Percentiles rank a stretch among this genome's conserved stretches.
Conservation (phyloP, 2,797 vertebrate genomes). For the Mallotus villosus region DNA sequence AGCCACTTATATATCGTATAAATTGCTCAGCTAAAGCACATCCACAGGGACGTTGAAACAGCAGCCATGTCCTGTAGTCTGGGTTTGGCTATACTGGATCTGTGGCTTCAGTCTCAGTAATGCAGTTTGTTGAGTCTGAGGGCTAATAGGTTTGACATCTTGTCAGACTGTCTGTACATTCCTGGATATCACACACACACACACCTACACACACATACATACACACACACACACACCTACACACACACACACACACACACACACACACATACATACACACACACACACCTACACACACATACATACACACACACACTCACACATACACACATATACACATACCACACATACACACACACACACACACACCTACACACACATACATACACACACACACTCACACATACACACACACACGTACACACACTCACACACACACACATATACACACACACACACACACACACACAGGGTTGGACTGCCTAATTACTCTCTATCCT, state of each 20-base stretch:
- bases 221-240: too few species aligned
- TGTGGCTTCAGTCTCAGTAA: neutral
- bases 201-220: slow-evolving; percentile 1
- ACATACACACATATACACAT: slow-evolving; percentile 1
- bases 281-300: slow-evolving; percentile 6
- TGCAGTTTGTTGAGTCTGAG: slow-evolving; percentile 7
- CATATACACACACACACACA: too few species aligned
- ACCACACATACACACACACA: slow-evolving; percentile 9
- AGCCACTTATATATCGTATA: too few species aligned
- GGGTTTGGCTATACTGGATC: neutral
- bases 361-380: slow-evolving; percentile 9
- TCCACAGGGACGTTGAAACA: too few species aligned
- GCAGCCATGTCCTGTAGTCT: neutral
- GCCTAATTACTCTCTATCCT: neutral
- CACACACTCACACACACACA: too few species aligned
- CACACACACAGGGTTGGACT: too few species aligned
- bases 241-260: slow-evolving; percentile 7
- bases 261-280: slow-evolving; percentile 7
- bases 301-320: slow-evolving; percentile 4
- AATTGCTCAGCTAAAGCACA: too few species aligned
- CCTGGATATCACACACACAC: slow-evolving; percentile 5
- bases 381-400: slow-evolving; percentile 1
- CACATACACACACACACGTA: neutral
- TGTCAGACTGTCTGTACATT: slow-evolving; percentile 5
- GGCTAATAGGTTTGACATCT: slow-evolving; percentile 19